These are phyloP conservation scores for Blastobasis lacticolella DNA, from an alignment of 2,888 invertebrate species.

Conservation along the genomic window DNA sequence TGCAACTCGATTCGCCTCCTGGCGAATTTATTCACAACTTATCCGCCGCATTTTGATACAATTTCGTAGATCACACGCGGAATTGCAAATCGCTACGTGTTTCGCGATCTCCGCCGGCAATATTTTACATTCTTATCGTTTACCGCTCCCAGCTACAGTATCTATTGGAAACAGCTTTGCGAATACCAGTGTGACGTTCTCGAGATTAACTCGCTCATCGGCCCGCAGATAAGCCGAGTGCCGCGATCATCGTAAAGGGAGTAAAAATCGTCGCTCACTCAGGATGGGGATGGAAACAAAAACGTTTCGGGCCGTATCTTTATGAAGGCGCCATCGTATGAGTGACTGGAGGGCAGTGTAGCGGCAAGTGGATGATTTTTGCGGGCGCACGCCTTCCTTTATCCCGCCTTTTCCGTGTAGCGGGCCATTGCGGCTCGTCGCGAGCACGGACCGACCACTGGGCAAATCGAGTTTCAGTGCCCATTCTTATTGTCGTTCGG, in stretches of 20 bases:
- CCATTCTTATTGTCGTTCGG: slow-evolving; percentile 33
- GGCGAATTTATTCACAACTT: slow-evolving; percentile 17
- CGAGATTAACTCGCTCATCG: too few relatives aligned
- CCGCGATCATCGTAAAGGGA: neutral
- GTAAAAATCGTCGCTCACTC: neutral
- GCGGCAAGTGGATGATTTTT: slow-evolving; percentile 23
- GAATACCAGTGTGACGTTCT: too few relatives aligned
- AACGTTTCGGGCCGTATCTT: neutral
- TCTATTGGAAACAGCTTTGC: neutral
- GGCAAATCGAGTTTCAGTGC: slow-evolving; percentile 43
- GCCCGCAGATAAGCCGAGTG: neutral
- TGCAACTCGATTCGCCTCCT: slow-evolving; percentile 17
- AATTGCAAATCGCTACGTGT: slow-evolving; percentile 10
- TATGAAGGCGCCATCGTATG: neutral
- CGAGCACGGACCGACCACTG: slow-evolving; percentile 42
- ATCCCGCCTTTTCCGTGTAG: slow-evolving; percentile 58
- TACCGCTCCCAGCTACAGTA: neutral
- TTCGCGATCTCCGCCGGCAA: neutral
- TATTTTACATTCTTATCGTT: neutral
- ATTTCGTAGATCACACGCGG: slow-evolving; percentile 16
- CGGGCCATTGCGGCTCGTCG: slow-evolving; percentile 34
- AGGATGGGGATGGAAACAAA: neutral
- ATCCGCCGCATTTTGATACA: slow-evolving; percentile 22
- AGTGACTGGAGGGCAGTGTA: neutral
- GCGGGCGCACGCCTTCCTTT: slow-evolving; percentile 24